phyloP scores from a whole-genome alignment of 2,888 invertebrate genomes.

The Malacosoma neustria region DNA sequence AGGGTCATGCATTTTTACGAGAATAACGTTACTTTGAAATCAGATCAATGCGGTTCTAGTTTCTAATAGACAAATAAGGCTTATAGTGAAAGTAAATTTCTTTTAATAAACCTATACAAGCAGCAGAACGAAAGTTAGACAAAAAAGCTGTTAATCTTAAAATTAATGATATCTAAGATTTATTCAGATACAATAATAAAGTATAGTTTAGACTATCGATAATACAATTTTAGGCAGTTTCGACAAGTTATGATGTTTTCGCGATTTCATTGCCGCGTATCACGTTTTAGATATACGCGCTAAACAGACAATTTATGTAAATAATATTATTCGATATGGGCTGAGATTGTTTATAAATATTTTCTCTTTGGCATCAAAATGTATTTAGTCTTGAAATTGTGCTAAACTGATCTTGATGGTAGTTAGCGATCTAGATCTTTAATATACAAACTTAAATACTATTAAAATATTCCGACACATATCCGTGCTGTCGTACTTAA shows the following conservation, averaged over 20 bases:
- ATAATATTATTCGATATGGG: no score
- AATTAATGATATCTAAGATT: not conserved
- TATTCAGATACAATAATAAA: not conserved
- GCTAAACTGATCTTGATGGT: no score
- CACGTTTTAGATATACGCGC: no score
- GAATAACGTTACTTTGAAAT: not conserved
- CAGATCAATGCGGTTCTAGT: not conserved
- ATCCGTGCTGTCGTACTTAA: no score
- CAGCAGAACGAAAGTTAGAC: conserved; percentile 17
- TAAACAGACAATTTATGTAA: no score
- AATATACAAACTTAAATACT: no score
- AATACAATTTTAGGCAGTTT: not conserved
- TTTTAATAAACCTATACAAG: conserved; percentile 13
- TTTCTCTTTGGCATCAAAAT: no score
- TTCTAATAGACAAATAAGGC: conserved; percentile 9
- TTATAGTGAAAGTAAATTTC: conserved; percentile 19
- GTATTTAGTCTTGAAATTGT: no score
- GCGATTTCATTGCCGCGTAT: not conserved
- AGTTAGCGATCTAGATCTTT: no score
- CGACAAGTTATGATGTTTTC: not conserved
- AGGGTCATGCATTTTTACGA: not conserved
- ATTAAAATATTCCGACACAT: no score
- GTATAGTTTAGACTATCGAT: not conserved
- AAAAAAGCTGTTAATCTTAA: conserved; percentile 5
- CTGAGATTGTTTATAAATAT: no score